Evolutionary conservation across 30 jellyfish, hydroid and myxozoan genomes (phyloP), one percentile per base, ranked within the genome.

Genomic region (Euphysa ruthae): DNA sequence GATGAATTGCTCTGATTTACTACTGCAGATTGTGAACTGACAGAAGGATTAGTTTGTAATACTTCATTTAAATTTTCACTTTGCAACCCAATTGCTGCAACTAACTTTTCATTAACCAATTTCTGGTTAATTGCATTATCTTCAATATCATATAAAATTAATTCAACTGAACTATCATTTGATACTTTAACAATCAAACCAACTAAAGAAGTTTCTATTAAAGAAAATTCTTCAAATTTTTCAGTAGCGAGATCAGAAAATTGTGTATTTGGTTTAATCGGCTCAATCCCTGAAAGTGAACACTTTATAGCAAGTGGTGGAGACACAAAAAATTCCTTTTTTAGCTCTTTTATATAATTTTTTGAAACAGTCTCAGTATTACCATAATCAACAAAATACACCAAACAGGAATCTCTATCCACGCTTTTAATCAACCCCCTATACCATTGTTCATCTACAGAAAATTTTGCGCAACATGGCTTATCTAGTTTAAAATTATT

Each of bases 401-500:
- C 93, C 79, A 68, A 26, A 35, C 82, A 52, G 8, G 16, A 13
- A 56, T 20, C 75, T 29, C 30, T 75, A 26, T 52, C 0, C 16
- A 63, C 43, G 18, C 44, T 46, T 65, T 58, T 35, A 10, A 86
- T 70, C 15, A 66, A 63, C 22, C 91, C 94, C 33, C 96, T 52
- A 51, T 86, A 79, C 96, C 96, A 86, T 8, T 14, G 13, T 31
- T 63, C 80, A 61, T 86, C 96, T 42, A 27, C 92, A 34, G 93
- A 75, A 50, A 33, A 86, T 64, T 61, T 79, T 24, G 96, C 96
- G 79, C 96, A 78, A 61, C 96, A 86, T 7, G 91, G 30, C 27
- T 65, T 78, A 23, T 70, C 81, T 1, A 43, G 30, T 21, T 69
- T 16, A 8, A 63, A 22, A n/a, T 49, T 29, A 23, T 64, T 46